Percentiles rank a stretch among this genome's conserved stretches.
phyloP scores from a whole-genome alignment of 2,113 vertebrate species.

The Leptodactylus fuscus region DNA sequence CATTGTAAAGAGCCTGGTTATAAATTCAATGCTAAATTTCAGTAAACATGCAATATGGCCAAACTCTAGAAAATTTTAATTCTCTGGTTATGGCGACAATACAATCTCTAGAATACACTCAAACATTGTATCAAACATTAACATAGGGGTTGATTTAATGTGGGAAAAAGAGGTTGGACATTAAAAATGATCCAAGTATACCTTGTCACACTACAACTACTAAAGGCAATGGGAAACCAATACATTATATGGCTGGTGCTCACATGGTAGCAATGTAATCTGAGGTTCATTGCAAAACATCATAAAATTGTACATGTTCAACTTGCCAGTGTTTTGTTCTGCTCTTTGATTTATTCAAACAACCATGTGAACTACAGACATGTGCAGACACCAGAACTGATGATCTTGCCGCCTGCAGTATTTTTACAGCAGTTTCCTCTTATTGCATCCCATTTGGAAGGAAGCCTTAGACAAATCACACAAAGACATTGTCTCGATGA shows the following conservation, averaged over 20 bases:
- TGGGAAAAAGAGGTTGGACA: not conserved
- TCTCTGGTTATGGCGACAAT: too few species aligned
- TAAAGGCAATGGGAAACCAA: not conserved
- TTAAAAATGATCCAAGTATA: not conserved
- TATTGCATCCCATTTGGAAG: conserved; percentile 15
- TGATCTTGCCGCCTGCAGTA: not conserved
- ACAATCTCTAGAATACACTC: too few species aligned
- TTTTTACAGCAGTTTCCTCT: conserved; percentile 12
- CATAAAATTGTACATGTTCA: not conserved
- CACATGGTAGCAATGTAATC: not conserved
- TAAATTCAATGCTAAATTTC: too few species aligned
- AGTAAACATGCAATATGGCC: too few species aligned
- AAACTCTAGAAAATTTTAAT: too few species aligned
- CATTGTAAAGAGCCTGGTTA: too few species aligned
- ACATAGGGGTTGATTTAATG: not conserved
- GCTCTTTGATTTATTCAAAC: not conserved
- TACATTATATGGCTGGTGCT: not conserved
- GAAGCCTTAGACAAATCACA: not conserved
- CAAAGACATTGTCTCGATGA: not conserved
- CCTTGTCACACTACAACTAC: not conserved
- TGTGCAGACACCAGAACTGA: not conserved
- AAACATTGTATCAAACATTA: not conserved
- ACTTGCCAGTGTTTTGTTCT: not conserved
- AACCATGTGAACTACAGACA: not conserved
- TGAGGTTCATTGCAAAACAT: not conserved